Conservation (phyloP, 2,888 invertebrate species). For the Formica aserva region DNA sequence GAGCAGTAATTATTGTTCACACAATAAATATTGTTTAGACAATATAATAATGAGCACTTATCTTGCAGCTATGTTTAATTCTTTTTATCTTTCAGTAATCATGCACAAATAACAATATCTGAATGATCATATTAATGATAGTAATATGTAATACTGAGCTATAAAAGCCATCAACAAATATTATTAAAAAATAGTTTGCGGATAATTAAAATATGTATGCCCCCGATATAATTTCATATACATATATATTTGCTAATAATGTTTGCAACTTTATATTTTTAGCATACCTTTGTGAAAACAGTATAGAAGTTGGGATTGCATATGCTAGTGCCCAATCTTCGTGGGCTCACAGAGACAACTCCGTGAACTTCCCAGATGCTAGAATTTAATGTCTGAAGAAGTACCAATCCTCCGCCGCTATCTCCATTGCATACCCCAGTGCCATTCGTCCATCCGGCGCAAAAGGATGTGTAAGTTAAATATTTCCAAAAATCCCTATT, state of each 20-base stretch:
- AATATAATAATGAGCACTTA: background rate
- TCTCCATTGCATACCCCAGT: slow-evolving; percentile 89
- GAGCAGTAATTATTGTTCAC: background rate
- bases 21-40: background rate
- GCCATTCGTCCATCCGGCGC: slow-evolving; percentile 88
- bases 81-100: background rate
- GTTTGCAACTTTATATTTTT: background rate
- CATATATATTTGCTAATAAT: background rate
- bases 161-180: background rate
- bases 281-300: slow-evolving; percentile 86
- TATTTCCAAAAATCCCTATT: slow-evolving; percentile 87
- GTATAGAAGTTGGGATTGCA: slow-evolving; percentile 86
- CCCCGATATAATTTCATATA: background rate
- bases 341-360: slow-evolving; percentile 86
- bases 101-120: background rate
- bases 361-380: slow-evolving; percentile 85
- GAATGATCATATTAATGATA: background rate
- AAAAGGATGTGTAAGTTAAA: slow-evolving; percentile 88
- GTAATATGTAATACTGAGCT: background rate
- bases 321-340: slow-evolving; percentile 81
- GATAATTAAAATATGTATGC: background rate
- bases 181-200: background rate
- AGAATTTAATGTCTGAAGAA: slow-evolving; percentile 75
- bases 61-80: background rate
- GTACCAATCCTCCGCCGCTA: slow-evolving; percentile 88